Conservation (phyloP, 2,113 vertebrate genomes). For the Puma concolor region DNA sequence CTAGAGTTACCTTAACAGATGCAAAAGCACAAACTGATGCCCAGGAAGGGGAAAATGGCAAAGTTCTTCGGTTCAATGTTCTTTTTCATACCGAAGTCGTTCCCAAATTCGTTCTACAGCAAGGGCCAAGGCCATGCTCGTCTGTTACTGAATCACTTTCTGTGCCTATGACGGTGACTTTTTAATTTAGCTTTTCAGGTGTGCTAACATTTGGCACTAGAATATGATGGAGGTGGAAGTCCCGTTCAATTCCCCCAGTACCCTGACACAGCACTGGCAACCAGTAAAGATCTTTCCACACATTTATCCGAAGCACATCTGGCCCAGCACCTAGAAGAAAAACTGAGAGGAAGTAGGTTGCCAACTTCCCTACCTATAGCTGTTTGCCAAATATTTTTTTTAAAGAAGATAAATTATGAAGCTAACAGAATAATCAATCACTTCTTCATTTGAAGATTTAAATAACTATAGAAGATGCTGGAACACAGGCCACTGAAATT, state of each 20-base stretch:
- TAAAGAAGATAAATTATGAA: not conserved
- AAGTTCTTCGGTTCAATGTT: too few relatives aligned
- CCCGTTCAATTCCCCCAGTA: fast-evolving
- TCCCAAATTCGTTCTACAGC: not conserved
- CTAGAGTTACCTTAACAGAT: not conserved
- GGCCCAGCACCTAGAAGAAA: not conserved
- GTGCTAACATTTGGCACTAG: not conserved
- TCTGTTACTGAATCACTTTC: not conserved
- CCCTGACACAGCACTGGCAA: too few relatives aligned
- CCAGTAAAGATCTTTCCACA: not conserved
- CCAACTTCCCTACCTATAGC: not conserved
- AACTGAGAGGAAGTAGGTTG: too few relatives aligned
- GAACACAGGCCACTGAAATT: not conserved
- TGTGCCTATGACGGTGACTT: not conserved
- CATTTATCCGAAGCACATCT: not conserved
- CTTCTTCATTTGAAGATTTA: not conserved
- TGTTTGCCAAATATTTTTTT: not conserved
- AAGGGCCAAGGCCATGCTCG: not conserved
- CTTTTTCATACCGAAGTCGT: not conserved
- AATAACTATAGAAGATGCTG: not conserved
- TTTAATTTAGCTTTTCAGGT: not conserved
- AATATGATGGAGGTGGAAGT: not conserved
- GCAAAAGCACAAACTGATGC: not conserved
- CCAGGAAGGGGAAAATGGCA: not conserved
- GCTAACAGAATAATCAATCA: not conserved